phyloP scores from a whole-genome alignment of 2,797 vertebrate species.

The Thamnophis elegans region DNA sequence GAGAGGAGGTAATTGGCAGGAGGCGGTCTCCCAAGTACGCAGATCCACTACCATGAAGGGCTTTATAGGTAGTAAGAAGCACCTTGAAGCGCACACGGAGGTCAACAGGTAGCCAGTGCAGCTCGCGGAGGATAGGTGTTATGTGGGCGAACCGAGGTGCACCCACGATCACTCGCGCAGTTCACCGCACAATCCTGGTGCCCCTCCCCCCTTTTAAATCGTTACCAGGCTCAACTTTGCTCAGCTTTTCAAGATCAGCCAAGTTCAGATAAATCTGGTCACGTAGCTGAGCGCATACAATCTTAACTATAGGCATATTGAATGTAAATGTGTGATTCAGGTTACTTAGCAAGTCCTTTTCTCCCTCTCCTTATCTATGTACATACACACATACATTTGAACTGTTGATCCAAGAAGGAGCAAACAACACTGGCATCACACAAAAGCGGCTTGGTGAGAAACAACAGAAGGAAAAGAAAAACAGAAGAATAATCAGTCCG shows the following conservation, averaged over 20 bases:
- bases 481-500: not conserved
- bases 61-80: too few relatives aligned
- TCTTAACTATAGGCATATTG: not conserved
- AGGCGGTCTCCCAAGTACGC: too few relatives aligned
- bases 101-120: too few relatives aligned
- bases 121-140: too few relatives aligned
- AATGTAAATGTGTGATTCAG: not conserved
- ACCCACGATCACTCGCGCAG: too few relatives aligned
- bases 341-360: not conserved
- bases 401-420: not conserved
- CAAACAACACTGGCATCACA: not conserved
- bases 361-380: not conserved
- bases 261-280: not conserved
- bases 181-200: not conserved
- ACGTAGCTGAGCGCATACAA: not conserved
- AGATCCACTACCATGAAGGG: too few relatives aligned
- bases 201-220: not conserved
- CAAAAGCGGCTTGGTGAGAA: not conserved
- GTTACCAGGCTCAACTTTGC: not conserved
- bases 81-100: too few relatives aligned
- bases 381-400: not conserved
- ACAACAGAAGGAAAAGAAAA: not conserved
- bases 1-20: too few relatives aligned
- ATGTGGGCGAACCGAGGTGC: too few relatives aligned
- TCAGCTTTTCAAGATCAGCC: not conserved